These are phyloP conservation scores for Anoplolepis gracilipes DNA, from an alignment of 1,140 invertebrate species.

Conservation along the genomic window DNA sequence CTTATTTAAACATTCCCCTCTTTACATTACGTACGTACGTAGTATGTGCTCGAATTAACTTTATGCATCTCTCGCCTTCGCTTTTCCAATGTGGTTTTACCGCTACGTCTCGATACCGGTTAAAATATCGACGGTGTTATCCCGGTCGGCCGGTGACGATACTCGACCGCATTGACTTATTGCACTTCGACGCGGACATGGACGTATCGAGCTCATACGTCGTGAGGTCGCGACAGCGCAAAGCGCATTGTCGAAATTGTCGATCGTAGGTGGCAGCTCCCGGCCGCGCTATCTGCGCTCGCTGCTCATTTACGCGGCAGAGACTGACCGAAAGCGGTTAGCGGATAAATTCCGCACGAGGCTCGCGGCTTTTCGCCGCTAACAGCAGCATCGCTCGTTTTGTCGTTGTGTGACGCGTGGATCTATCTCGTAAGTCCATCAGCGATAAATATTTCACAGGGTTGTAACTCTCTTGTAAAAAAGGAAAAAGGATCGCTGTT, in stretches of 20 bases:
- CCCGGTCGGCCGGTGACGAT: constrained; percentile 42
- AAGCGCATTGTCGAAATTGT: constrained; percentile 66
- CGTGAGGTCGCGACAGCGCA: constrained; percentile 47
- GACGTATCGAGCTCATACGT: constrained; percentile 59
- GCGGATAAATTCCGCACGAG: constrained; percentile 38
- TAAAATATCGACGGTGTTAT: constrained; percentile 58
- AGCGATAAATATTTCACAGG: constrained; percentile 36
- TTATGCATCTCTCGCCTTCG: not conserved
- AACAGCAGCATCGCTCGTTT: constrained; percentile 34
- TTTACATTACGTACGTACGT: no score
- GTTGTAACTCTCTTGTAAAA: constrained; percentile 13
- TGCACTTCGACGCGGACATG: constrained; percentile 20
- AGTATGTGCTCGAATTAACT: not conserved
- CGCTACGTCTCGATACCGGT: constrained; percentile 15
- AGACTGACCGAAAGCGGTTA: constrained; percentile 36
- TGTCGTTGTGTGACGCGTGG: constrained; percentile 22
- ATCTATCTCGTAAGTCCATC: constrained; percentile 37
- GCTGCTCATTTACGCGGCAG: constrained; percentile 46
- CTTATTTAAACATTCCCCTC: not conserved
- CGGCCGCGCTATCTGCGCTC: not conserved
- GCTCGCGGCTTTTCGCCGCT: not conserved
- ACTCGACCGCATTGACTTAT: constrained; percentile 54
- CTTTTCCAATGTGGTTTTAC: not conserved
- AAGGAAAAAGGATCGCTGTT: not conserved
- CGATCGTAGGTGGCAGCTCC: constrained; percentile 29